Evolutionary conservation across 1,140 invertebrate genomes (phyloP), one percentile per base, ranked within the genome.

Genomic region (Tetraneura akinire): DNA sequence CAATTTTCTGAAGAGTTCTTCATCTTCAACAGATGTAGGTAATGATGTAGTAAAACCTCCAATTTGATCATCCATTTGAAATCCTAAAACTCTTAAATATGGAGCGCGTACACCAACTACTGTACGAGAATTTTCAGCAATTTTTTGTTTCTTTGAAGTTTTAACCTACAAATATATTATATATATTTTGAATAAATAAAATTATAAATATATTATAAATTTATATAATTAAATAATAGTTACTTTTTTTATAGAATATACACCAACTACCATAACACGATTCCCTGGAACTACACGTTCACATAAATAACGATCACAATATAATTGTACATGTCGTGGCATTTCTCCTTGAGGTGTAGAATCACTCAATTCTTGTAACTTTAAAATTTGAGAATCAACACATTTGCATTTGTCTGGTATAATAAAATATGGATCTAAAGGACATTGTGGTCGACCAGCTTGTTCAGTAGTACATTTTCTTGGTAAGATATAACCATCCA

Each of bases 341-440:
- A 99, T 96, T 89, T 99, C 98, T 78, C 98, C 97, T 85, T 98
- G 96, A 0, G 98, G 98, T 81, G 99, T 94, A 82, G 92, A 93
- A 86, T 99, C 98, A 8, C 96, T 96, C 11, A 95, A 87, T 87
- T 99, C 98, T 90, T 99, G 98, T 14, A 99, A 86, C 86, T 98
- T 99, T 0, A 94, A 83, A 0, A 91, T 89, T 91, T 94, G 90
- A 85, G 95, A 98, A 87, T 99, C 98, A 6, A 98, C 94, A 86
- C 98, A 99, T 82, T 92, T 90, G 85, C 97, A 99, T 86, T 98
- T 98, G 84, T 99, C 98, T 32, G 98, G 97, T 86, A 93, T 92
- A 81, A 99, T 98, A 85, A 97, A 98, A 85, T 95, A 99, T 6
- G 98, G 98, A 88, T 99, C 98, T 29, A 99, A 84, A 3, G 98